Evolutionary conservation across 1,140 invertebrate genomes (phyloP), one percentile per base, ranked within the genome.

Genomic region (Orius insidiosus): DNA sequence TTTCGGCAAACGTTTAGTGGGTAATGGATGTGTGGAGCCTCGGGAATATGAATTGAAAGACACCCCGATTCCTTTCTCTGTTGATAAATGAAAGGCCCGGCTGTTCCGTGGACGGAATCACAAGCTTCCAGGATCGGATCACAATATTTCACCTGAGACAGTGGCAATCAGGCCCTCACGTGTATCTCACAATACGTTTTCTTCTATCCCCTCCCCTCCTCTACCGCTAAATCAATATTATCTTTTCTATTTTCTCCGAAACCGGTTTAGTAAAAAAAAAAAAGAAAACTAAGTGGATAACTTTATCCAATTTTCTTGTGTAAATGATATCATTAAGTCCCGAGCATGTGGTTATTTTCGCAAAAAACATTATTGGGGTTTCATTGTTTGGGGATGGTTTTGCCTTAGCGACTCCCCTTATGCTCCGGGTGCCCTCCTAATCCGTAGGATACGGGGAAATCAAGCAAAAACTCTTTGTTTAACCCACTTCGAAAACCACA

Each of bases 61-160:
- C 43, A 45, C 43, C 43, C 43, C 35, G 30, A 45, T 34, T 34
- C 45, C 35, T 37, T 46, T 37, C 46, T 24, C 36, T 30, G 16
- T 47, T 47, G 46, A 47, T 47, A 47, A 47, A 47, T 47, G 46
- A 47, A 38, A 47, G 40, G 31, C 16, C 35, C 15, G 36, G 19
- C 37, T 47, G 34, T 37, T 38, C 40, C 46, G 46, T 40, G 46
- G 36, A 24, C 30, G 35, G 46, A 36, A 47, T 47, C 46, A 19
- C 36, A 36, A 47, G 40, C 24, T 19, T 47, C 15, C 37, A 39
- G 37, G 35, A 47, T 47, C 37, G 46, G 40, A 35, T 47, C 46
- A 36, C 46, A 35, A 47, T 47, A 47, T 47, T 47, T 47, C 46
- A 47, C 46, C 37, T 37, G 36, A 39, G 33, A 39, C 33, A 33